These are phyloP conservation scores for Parapristionchus giblindavisi DNA, from an alignment of 2,888 invertebrate genomes.

Conservation along the genomic window DNA sequence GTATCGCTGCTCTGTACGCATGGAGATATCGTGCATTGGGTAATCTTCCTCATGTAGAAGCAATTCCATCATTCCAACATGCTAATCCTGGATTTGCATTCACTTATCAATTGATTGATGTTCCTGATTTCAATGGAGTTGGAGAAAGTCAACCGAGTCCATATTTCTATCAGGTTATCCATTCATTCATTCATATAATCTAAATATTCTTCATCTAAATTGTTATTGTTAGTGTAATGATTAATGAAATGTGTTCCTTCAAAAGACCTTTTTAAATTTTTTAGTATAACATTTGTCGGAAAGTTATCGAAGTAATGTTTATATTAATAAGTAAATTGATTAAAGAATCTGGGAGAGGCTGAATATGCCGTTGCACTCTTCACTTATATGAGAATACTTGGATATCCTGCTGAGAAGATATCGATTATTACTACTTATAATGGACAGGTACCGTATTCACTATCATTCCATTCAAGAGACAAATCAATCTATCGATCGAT, in stretches of 20 bases:
- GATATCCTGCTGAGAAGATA: conserved; percentile 94
- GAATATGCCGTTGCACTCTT: conserved; percentile 95
- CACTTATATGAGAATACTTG: conserved; percentile 96
- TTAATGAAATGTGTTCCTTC: background rate
- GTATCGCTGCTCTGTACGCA: conserved; percentile 73
- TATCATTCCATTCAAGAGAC: background rate
- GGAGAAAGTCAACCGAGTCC: conserved; percentile 98
- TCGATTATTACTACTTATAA: conserved; percentile 98
- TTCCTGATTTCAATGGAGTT: conserved; percentile 92
- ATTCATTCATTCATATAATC: background rate
- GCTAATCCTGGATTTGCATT: conserved; percentile 91
- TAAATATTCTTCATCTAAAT: background rate
- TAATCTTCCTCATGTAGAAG: conserved; percentile 87
- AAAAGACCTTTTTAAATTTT: background rate
- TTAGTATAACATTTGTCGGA: too few species aligned
- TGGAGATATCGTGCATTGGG: conserved; percentile 78
- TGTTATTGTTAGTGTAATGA: background rate
- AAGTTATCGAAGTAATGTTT: too few species aligned
- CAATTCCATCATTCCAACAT: conserved; percentile 82
- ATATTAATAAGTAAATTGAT: too few species aligned
- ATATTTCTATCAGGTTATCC: conserved; percentile 89
- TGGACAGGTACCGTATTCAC: conserved; percentile 74
- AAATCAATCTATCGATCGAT: background rate
- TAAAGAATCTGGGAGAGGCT: conserved; percentile 77
- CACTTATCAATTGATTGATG: conserved; percentile 95